Evolutionary conservation across 2,888 invertebrate species (phyloP), one percentile per base, ranked within the genome.

Genomic region (Thelaira solivaga): DNA sequence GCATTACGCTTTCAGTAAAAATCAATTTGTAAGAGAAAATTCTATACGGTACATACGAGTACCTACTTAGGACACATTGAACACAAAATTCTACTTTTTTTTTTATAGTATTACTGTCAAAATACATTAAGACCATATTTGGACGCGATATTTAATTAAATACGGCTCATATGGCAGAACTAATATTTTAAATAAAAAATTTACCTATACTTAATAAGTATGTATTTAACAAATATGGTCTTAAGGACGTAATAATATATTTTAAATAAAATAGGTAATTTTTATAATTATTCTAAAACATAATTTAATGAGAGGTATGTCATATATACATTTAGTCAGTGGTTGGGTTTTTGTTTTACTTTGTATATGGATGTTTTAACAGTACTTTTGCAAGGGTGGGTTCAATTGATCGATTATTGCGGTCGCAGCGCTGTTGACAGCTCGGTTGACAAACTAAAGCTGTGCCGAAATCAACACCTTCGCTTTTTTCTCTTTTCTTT

Each of bases 391-490:
- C 67, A 72, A 73, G 77, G 77, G 78, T 78, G 78, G 78, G 74
- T 78, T 78, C 65, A 74, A 74, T 74, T 69, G 74, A 78, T 78
- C 74, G 78, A 78, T 78, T 78, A 64, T 74, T 55, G 67, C 74
- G 61, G 67, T 31, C 53, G 47, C 74, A 47, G 67, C 67, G 41
- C 61, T 59, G 74, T 39, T 34, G 22, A 29, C 77, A 47, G 67
- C 61, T 57, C 68, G 51, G 68, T 53, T 36, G 43, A 13, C 64
- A 49, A 65, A 11, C 51, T 61, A 53, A 53, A 61, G 65, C 51
- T 77, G 49, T 53, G 65, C 69, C 69, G 74, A 69, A 71, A 74
- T 74, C 69, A 78, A 78, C 73, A 73, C 77, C 73, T 78, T 77
- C 77, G 77, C 73, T 73, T 77, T 77, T 62, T 41, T 61, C 49